Evolutionary conservation across 2,113 vertebrate species (phyloP).

Genomic region (Calypte anna): DNA sequence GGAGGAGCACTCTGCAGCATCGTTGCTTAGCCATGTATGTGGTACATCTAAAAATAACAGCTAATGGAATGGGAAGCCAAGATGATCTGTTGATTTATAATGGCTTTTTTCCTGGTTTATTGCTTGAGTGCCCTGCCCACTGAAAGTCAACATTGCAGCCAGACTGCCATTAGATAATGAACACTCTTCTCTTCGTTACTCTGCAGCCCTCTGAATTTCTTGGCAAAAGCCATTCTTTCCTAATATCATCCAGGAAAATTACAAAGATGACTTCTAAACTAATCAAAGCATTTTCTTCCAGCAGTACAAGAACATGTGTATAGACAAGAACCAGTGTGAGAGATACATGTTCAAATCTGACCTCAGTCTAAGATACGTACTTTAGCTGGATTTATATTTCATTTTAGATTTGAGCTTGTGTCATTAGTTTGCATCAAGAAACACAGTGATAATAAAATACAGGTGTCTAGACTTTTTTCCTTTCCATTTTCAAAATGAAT

Average conservation of each 20-base stretch:
- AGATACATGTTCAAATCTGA: not conserved
- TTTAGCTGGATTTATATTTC: conserved; percentile 32
- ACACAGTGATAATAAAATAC: conserved; percentile 41
- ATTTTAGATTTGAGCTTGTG: conserved; percentile 8
- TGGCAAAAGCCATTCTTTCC: not conserved
- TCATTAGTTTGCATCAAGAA: conserved; percentile 34
- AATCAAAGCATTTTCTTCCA: not conserved
- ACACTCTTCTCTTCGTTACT: not conserved
- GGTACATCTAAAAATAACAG: conserved; percentile 61
- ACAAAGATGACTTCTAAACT: not conserved
- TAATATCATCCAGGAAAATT: not conserved
- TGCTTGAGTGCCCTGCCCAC: conserved; percentile 47
- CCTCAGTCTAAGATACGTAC: not conserved
- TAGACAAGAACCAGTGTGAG: not conserved
- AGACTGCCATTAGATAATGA: conserved; percentile 40
- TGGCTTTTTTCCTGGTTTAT: conserved; percentile 48
- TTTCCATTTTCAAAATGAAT: conserved; percentile 32
- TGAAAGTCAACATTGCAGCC: conserved; percentile 43
- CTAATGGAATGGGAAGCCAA: conserved; percentile 53
- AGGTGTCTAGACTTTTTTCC: conserved; percentile 31
- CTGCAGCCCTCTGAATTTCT: not conserved
- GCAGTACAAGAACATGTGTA: not conserved
- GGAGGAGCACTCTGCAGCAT: not conserved
- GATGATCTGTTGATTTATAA: conserved; percentile 55
- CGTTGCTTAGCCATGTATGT: conserved; percentile 50